Conservation (phyloP, 1,140 invertebrate genomes). For the Solen grandis region DNA sequence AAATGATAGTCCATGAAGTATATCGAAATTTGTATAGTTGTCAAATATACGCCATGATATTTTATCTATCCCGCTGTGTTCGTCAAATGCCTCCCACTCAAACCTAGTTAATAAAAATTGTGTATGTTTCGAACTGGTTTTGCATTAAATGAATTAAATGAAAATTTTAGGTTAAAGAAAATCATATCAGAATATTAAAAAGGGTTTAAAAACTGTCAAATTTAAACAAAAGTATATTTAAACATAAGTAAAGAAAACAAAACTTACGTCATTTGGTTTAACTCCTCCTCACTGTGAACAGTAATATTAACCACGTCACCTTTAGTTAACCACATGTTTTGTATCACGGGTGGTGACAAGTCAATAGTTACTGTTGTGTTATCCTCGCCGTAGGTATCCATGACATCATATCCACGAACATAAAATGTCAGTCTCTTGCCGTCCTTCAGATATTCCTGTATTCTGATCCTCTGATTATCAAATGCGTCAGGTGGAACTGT, state of each 20-base stretch:
- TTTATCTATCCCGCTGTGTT: conserved; percentile 53
- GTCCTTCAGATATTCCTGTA: conserved; percentile 9
- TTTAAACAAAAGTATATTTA: too few relatives aligned
- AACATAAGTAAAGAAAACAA: too few relatives aligned
- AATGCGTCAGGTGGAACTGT: background rate
- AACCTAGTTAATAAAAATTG: conserved; percentile 39
- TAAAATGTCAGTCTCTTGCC: conserved; percentile 47
- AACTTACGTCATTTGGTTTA: conserved; percentile 12
- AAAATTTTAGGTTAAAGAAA: too few relatives aligned
- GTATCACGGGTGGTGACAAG: conserved; percentile 17
- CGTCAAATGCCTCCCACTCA: conserved; percentile 58
- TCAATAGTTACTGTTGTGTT: conserved; percentile 19
- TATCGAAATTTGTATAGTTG: conserved; percentile 27
- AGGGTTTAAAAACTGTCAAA: too few relatives aligned
- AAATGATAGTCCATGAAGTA: conserved; percentile 48
- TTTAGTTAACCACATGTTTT: conserved; percentile 31
- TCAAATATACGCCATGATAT: conserved; percentile 59
- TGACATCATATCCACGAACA: conserved; percentile 37
- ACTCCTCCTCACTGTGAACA: background rate
- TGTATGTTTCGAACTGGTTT: too few relatives aligned
- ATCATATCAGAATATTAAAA: too few relatives aligned
- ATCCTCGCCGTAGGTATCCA: conserved; percentile 34
- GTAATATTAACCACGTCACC: conserved; percentile 32
- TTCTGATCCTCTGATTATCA: background rate
- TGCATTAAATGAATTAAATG: too few relatives aligned